Conservation (phyloP, 1,140 invertebrate species). For the Odontomachus brunneus region DNA sequence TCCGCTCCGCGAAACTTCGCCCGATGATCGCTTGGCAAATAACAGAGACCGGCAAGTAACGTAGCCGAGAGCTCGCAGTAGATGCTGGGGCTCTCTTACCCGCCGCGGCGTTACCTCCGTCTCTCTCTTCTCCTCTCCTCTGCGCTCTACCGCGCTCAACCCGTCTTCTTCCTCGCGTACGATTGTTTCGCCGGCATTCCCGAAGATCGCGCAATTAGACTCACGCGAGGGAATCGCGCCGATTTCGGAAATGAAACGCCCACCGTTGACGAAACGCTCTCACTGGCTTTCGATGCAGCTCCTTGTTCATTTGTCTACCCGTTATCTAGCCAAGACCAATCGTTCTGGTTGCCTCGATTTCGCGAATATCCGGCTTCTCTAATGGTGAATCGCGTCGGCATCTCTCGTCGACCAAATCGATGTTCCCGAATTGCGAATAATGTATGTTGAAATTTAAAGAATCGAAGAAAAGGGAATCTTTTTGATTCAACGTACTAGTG, state of each 20-base stretch:
- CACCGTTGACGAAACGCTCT: neutral
- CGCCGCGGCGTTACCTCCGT: neutral
- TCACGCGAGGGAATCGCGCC: conserved; percentile 40
- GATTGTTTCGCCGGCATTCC: conserved; percentile 68
- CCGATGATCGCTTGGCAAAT: conserved; percentile 78
- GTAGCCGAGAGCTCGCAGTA: conserved; percentile 61
- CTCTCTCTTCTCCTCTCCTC: neutral
- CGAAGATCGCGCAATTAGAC: conserved; percentile 69
- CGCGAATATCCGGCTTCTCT: no score
- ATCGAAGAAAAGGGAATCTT: neutral
- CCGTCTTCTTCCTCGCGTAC: conserved; percentile 21
- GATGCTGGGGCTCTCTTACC: conserved; percentile 45
- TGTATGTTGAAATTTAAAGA: no score
- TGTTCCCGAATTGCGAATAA: no score
- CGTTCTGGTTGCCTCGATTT: no score
- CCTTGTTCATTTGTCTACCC: neutral
- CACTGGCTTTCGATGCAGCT: neutral
- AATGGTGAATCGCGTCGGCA: no score
- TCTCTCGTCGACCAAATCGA: no score
- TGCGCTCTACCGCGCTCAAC: neutral
- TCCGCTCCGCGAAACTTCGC: conserved; percentile 69
- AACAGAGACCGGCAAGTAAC: conserved; percentile 73
- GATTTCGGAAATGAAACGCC: conserved; percentile 37
- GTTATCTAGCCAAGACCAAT: neutral
- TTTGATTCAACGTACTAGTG: neutral